Base-by-base conservation (phyloP, 2,113 vertebrate genomes). In the Amphilophus citrinellus region DNA sequence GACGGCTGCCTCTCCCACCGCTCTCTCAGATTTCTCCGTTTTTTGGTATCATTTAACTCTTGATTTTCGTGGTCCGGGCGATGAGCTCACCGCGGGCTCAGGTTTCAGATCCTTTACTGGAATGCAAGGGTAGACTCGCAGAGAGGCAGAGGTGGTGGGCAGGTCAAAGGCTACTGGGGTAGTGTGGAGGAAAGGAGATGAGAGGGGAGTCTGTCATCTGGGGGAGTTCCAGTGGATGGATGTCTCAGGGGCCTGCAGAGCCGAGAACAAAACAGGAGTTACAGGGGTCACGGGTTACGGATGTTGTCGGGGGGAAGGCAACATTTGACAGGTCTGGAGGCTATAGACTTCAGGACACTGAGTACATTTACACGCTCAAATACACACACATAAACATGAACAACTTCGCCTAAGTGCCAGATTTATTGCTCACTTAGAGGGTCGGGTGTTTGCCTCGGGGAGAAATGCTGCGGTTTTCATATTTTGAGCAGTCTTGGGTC, bases 51-150 rank as follows among this genome's bases (percentile, higher is more conserved):
- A 91, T 92, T 92, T 89, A 92, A 93, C 90, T 93, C 86, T 84
- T 85, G 86, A 90, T 89, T 92, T 73, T 91, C 59, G 30, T 22
- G 89, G 91, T 80, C 84, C 39, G 7, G 75, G 15, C 88, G 92
- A 94, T 96, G 95, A 95, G 94, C 92, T 95, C 95, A 96, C 87
- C 47, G 53, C 50, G 2, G 78, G 89, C 86, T 95, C 95, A 15
- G 85, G 94, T 96, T 96, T 93, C 96, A 95, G 82, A 18, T 56
- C 76, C 84, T 87, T 77, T 9, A 58, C 88, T 89, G 95, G 95
- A 96, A 96, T 96, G 95, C 11, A 32, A 93, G 93, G 93, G 91
- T 93, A 93, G 90, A 62, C 53, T 42, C 56, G 22, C 84, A 68
- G 88, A 90, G 91, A 88, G 87, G 77, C 81, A 88, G 93, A 94